Evolutionary conservation across 2,888 invertebrate genomes (phyloP).

Genomic region (Apoda limacodes): DNA sequence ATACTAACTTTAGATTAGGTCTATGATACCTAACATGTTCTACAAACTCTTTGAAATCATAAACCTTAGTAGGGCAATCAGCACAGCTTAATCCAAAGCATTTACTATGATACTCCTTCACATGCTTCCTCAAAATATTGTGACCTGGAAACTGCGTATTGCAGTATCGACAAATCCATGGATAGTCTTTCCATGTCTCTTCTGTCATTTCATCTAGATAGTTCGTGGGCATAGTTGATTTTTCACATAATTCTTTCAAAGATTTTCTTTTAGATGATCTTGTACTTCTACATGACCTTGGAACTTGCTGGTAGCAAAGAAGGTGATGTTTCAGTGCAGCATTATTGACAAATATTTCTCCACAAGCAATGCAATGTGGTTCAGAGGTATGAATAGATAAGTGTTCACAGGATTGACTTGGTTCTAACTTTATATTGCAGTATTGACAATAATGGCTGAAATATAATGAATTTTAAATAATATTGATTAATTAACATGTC

Average conservation of each 20-base stretch:
- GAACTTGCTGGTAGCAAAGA: too few relatives aligned
- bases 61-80: conserved; percentile 71
- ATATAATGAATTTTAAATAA: conserved; percentile 3
- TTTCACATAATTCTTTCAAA: too few relatives aligned
- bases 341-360: too few relatives aligned
- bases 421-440: conserved; percentile 17
- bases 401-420: conserved; percentile 3
- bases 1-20: conserved; percentile 49
- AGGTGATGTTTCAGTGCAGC: too few relatives aligned
- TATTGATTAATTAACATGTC: too few relatives aligned
- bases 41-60: conserved; percentile 67
- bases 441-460: conserved; percentile 21
- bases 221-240: too few relatives aligned
- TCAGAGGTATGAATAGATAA: too few relatives aligned
- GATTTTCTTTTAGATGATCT: too few relatives aligned
- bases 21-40: conserved; percentile 67
- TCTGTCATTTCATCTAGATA: too few relatives aligned
- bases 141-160: conserved; percentile 32
- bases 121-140: conserved; percentile 61
- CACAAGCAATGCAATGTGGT: too few relatives aligned
- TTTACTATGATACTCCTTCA: conserved; percentile 68
- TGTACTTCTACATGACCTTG: too few relatives aligned
- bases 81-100: conserved; percentile 73
- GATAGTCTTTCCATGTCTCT: too few relatives aligned
- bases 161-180: conserved; percentile 43